Evolutionary conservation across 2,888 invertebrate species (phyloP), one percentile per base, ranked within the genome.

Genomic region (Mystacides longicornis): DNA sequence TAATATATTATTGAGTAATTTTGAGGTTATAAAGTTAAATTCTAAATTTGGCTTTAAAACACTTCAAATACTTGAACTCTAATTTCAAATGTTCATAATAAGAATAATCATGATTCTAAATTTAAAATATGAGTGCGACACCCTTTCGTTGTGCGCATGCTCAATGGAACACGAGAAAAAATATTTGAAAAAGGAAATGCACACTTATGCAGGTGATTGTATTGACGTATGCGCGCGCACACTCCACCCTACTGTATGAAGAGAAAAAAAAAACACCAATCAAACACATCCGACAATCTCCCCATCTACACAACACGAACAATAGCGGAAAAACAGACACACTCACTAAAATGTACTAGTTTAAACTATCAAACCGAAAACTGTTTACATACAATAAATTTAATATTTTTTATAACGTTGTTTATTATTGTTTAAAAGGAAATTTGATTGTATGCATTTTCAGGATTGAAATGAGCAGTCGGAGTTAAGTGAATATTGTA

Each of bases 171-270:
- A 20, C 37, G 37, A n/a, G 37, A 14, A n/a, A 7, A 3, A n/a
- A 37, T 37, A 37, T 37, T 7, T 37, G 23, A 18, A 43, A 16
- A 51, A n/a, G n/a, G 48, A 37, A 31, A 49, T 54, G 54, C 54
- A 54, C 45, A 49, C 49, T 54, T 49, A 49, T 43, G 54, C 49
- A 49, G 45, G 49, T 18, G 20, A n/a, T 19, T 7, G 54, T 54
- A 54, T 54, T 54, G 54, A 54, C 45, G 22, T 54, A 42, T 54
- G 54, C 54, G 54, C 54, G 54, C 54, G 54, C 54, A 54, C 19
- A 22, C 43, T 7, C 16, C n/a, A 16, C 9, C 54, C 49, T 45
- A 27, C 49, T 23, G 21, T n/a, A n/a, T n/a, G n/a, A n/a, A n/a
- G 49, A 19, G 22, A 23, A 16, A 49, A 2, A 27, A 23, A 45